Percentiles rank a stretch among this genome's conserved stretches.
These are phyloP conservation scores for Hydrochoerus hydrochaeris DNA, from an alignment of 2,113 vertebrate species.

Conservation along the genomic window DNA sequence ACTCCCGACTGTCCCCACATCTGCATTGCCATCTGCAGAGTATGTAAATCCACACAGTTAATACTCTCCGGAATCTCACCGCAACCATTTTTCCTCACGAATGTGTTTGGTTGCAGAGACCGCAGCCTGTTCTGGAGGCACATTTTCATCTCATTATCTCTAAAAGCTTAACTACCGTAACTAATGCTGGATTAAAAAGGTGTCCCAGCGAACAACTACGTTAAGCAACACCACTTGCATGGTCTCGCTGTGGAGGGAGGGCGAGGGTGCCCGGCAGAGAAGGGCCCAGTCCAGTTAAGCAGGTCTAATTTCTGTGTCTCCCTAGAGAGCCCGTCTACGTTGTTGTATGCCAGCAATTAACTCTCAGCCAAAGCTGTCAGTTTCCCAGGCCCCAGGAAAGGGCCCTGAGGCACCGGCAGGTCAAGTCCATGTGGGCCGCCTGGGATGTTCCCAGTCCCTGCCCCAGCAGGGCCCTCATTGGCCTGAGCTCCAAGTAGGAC, in stretches of 20 bases:
- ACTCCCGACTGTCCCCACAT: constrained; percentile 85
- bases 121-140: constrained; percentile 75
- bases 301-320: constrained; percentile 54
- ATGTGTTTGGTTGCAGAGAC: constrained; percentile 82
- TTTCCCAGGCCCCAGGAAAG: neutral
- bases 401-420: neutral
- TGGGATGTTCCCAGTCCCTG: neutral
- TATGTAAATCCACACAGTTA: constrained; percentile 88
- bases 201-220: constrained; percentile 65
- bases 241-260: neutral
- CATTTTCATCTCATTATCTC: constrained; percentile 87
- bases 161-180: constrained; percentile 84
- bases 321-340: neutral
- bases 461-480: neutral
- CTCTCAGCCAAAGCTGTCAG: neutral
- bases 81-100: constrained; percentile 83
- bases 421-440: neutral
- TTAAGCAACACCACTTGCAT: constrained; percentile 61
- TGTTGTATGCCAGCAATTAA: neutral
- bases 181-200: constrained; percentile 85
- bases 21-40: constrained; percentile 87
- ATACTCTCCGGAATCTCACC: constrained; percentile 86
- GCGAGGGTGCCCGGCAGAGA: neutral
- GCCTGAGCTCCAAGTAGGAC: neutral
- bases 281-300: constrained; percentile 62